Evolutionary conservation across 2,888 invertebrate genomes (phyloP).

Genomic region (Ornithoptera priamus): DNA sequence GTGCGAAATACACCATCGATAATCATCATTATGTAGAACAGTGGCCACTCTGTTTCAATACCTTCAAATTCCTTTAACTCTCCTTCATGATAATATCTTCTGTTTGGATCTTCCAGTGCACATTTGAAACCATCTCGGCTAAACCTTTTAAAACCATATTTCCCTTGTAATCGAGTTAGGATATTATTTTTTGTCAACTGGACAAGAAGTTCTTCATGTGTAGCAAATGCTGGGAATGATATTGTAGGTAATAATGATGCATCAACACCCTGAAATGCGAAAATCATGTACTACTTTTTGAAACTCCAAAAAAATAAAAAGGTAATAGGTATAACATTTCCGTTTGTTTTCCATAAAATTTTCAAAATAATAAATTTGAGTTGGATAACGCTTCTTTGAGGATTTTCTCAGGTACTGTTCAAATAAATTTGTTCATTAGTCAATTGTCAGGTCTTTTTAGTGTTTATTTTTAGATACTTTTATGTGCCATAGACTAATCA

Average conservation of each 20-base stretch:
- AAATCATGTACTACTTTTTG: background rate
- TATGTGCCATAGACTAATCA: too few relatives aligned
- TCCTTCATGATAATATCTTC: constrained; percentile 91
- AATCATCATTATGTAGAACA: constrained; percentile 97
- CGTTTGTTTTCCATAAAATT: too few relatives aligned
- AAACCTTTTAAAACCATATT: constrained; percentile 96
- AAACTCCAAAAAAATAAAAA: too few relatives aligned
- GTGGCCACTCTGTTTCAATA: constrained; percentile 98
- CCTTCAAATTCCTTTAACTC: constrained; percentile 98
- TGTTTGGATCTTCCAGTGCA: constrained; percentile 88
- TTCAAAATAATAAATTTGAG: too few relatives aligned
- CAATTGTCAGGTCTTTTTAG: too few relatives aligned
- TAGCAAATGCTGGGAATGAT: constrained; percentile 98
- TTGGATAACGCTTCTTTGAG: too few relatives aligned
- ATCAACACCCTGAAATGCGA: constrained; percentile 89
- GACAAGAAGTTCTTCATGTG: constrained; percentile 95
- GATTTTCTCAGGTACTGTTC: too few relatives aligned
- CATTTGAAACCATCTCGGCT: constrained; percentile 96
- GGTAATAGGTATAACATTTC: too few relatives aligned
- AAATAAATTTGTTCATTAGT: too few relatives aligned
- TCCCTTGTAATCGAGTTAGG: constrained; percentile 89
- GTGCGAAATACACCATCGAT: constrained; percentile 96
- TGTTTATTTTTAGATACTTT: too few relatives aligned
- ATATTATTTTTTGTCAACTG: constrained; percentile 92
- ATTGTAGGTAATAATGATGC: constrained; percentile 94